Percentiles rank a stretch among this genome's conserved stretches.
Conservation (phyloP, 1,140 invertebrate species). For the Caenorhabditis latens region DNA sequence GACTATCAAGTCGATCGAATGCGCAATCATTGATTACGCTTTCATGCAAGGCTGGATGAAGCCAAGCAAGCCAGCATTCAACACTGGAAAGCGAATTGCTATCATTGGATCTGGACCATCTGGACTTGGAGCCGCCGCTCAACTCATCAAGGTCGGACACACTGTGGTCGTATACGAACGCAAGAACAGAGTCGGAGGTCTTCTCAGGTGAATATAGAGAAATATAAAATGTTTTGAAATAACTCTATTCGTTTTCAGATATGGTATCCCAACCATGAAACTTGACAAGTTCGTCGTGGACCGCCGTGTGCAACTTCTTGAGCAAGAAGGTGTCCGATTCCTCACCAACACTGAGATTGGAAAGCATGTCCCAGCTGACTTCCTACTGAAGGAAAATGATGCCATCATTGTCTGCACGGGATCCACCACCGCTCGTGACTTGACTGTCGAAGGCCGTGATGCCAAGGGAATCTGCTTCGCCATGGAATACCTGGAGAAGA, state of each 20-base stretch:
- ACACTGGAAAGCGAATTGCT: conserved; percentile 89
- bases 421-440: conserved; percentile 94
- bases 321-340: conserved; percentile 91
- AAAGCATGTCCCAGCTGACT: conserved; percentile 87
- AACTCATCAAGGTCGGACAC: conserved; percentile 91
- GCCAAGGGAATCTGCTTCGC: conserved; percentile 94
- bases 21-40: conserved; percentile 97
- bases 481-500: conserved; percentile 95
- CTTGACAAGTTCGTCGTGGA: conserved; percentile 83
- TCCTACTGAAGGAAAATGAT: conserved; percentile 85
- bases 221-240: background rate
- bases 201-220: conserved; percentile 85
- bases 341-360: conserved; percentile 91
- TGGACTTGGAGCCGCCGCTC: conserved; percentile 92
- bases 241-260: conserved; percentile 80
- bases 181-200: conserved; percentile 92
- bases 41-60: conserved; percentile 96
- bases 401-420: conserved; percentile 91
- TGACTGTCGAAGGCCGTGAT: conserved; percentile 84
- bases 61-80: conserved; percentile 83
- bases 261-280: conserved; percentile 90
- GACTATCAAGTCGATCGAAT: conserved; percentile 99
- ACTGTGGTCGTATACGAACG: conserved; percentile 94
- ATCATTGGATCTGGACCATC: conserved; percentile 95
- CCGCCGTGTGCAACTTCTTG: conserved; percentile 88